A percentile compares a stretch with the other conserved stretches of the same genome.
Evolutionary conservation across 2,797 vertebrate genomes (phyloP).

Genomic region (Spinus pinus): DNA sequence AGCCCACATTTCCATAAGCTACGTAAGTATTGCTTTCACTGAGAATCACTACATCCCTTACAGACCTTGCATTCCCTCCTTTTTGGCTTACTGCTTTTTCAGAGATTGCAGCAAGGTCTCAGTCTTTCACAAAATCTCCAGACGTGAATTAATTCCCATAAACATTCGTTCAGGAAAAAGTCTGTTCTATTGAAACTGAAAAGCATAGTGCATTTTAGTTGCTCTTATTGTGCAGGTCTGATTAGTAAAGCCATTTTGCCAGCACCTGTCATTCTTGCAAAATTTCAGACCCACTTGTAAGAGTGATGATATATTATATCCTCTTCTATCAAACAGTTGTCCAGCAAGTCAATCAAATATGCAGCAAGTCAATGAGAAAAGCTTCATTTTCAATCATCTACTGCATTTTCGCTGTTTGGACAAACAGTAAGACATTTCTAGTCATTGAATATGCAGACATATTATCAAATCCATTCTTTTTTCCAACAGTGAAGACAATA

Average conservation of each 20-base stretch:
- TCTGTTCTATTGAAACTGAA: background rate
- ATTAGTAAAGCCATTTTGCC: conserved; percentile 37
- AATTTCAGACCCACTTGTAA: background rate
- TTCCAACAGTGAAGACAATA: conserved; percentile 50
- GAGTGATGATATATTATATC: background rate
- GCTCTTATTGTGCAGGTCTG: conserved; percentile 27
- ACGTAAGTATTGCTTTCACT: background rate
- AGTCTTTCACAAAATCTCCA: background rate
- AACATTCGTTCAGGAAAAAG: background rate
- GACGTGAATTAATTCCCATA: background rate
- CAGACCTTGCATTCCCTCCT: background rate
- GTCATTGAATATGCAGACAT: conserved; percentile 22
- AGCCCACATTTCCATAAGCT: background rate
- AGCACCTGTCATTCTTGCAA: conserved; percentile 8
- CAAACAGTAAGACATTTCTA: conserved; percentile 35
- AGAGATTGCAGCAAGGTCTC: background rate
- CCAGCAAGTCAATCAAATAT: conserved; percentile 41
- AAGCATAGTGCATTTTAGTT: background rate
- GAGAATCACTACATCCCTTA: background rate
- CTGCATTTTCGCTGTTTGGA: conserved; percentile 30
- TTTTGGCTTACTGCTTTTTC: background rate
- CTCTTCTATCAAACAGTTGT: conserved; percentile 34
- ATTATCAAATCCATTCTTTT: conserved; percentile 28
- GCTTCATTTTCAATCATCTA: conserved; percentile 44
- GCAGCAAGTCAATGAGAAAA: conserved; percentile 37